A percentile compares a stretch with the other conserved stretches of the same genome.
Evolutionary conservation across 1,140 invertebrate genomes (phyloP).

Genomic region (Drosophila cardini): DNA sequence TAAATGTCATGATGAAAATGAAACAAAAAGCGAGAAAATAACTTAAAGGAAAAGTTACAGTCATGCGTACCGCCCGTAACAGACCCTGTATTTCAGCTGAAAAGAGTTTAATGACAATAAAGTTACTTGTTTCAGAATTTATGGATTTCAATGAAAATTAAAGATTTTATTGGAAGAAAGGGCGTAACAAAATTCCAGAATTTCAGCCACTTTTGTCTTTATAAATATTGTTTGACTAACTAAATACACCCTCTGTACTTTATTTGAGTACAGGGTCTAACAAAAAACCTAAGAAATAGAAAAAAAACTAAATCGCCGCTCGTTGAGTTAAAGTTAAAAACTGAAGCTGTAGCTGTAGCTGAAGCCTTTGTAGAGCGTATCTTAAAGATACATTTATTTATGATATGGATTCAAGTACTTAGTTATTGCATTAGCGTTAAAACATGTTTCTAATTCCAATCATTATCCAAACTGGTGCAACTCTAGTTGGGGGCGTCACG

Average conservation of each 20-base stretch:
- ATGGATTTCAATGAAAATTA: no score
- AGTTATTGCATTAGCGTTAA: constrained; percentile 42
- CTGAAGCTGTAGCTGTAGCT: background rate
- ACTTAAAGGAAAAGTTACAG: background rate
- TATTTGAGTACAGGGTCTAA: background rate
- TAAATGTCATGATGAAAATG: constrained; percentile 71
- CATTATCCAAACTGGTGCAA: constrained; percentile 29
- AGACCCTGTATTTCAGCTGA: no score
- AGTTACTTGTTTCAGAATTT: no score
- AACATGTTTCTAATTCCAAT: constrained; percentile 37
- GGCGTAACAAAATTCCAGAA: no score
- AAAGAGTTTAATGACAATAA: no score
- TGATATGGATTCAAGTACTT: constrained; percentile 40
- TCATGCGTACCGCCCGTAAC: no score
- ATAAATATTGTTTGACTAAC: no score
- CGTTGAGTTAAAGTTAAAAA: constrained; percentile 4
- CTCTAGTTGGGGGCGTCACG: constrained; percentile 27
- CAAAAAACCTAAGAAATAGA: constrained; percentile 15
- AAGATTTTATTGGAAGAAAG: no score
- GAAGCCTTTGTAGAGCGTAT: constrained; percentile 39
- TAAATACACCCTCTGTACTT: no score
- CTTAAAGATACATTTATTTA: constrained; percentile 47
- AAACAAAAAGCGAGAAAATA: constrained; percentile 31
- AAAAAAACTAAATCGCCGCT: constrained; percentile 24
- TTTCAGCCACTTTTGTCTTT: no score